Evolutionary conservation across 1,140 invertebrate genomes (phyloP).

Genomic region (Plutomurus gul): DNA sequence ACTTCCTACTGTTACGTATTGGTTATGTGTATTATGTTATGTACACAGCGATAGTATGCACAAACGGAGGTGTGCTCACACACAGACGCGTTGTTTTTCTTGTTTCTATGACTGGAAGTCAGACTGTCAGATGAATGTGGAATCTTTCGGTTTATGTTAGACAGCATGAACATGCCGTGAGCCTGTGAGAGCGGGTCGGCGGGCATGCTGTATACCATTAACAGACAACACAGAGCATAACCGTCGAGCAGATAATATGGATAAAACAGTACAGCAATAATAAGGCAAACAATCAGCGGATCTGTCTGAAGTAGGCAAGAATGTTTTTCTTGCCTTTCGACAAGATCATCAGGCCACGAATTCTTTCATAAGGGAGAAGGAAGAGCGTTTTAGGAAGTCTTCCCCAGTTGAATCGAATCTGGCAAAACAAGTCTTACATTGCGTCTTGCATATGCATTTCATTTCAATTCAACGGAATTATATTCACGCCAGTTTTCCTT

Average conservation of each 20-base stretch:
- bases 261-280: too few relatives aligned
- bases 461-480: not conserved
- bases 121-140: slow-evolving; percentile 13
- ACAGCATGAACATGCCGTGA: not conserved
- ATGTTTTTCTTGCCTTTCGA: slow-evolving; percentile 40
- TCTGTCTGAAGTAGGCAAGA: not conserved
- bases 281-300: too few relatives aligned
- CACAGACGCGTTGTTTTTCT: not conserved
- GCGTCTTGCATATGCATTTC: not conserved
- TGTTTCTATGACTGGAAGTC: not conserved
- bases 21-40: too few relatives aligned
- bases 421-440: not conserved
- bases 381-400: not conserved
- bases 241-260: too few relatives aligned
- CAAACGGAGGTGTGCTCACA: not conserved
- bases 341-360: slow-evolving; percentile 37
- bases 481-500: not conserved
- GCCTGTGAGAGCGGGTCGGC: not conserved
- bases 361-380: not conserved
- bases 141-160: not conserved
- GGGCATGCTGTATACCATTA: not conserved
- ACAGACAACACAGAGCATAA: too few relatives aligned
- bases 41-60: too few relatives aligned
- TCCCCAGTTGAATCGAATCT: not conserved
- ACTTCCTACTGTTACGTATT: too few relatives aligned